Percentiles rank a stretch among this genome's conserved stretches.
Conservation (phyloP, 2,888 invertebrate species). For the Eucriotettix oculatus region DNA sequence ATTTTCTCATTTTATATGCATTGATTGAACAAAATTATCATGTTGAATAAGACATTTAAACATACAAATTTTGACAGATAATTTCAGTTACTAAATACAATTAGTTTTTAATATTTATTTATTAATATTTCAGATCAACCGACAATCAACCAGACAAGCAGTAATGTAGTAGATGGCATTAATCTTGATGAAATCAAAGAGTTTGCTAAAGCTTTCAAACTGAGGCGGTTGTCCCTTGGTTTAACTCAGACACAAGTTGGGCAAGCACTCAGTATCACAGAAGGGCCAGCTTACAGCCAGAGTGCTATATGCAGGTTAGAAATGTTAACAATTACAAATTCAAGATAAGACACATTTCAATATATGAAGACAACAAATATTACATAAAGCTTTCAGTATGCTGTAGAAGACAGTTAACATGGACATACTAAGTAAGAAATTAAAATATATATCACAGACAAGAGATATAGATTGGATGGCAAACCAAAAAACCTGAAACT, state of each 20-base stretch:
- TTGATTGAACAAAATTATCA: no score
- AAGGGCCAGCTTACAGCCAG: conserved; percentile 97
- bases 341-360: not conserved
- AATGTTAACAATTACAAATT: not conserved
- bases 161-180: conserved; percentile 90
- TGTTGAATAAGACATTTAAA: no score
- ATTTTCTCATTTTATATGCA: no score
- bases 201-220: conserved; percentile 93
- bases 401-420: not conserved
- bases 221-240: conserved; percentile 80
- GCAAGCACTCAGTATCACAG: conserved; percentile 90
- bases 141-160: conserved; percentile 84
- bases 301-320: conserved; percentile 96
- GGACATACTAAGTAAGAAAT: no score
- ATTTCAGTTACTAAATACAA: no score
- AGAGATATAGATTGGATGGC: no score
- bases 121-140: conserved; percentile 52
- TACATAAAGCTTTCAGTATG: not conserved
- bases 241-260: conserved; percentile 94
- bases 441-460: no score
- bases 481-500: no score
- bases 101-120: not conserved
- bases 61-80: no score
- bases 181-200: conserved; percentile 96
- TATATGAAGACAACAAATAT: not conserved